Evolutionary conservation across 2,113 vertebrate genomes (phyloP).

Genomic region (Tragelaphus imberbis): DNA sequence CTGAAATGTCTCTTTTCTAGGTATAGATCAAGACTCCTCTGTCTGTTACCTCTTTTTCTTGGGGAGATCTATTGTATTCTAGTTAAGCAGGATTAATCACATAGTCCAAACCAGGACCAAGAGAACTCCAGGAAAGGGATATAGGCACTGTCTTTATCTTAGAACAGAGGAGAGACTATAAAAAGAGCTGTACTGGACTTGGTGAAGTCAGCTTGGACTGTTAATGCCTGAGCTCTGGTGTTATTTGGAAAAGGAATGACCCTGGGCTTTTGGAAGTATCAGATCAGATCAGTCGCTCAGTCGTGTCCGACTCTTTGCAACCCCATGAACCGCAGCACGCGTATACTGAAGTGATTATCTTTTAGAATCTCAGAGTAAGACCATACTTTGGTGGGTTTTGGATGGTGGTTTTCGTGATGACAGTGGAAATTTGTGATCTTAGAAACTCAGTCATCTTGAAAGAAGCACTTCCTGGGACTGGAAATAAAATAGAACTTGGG

Average conservation of each 20-base stretch:
- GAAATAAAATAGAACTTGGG: neutral
- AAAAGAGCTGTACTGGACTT: neutral
- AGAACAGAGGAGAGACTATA: neutral
- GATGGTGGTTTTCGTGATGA: neutral
- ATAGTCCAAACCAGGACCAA: neutral
- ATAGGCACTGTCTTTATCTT: neutral
- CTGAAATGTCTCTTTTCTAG: neutral
- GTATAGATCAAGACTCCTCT: neutral
- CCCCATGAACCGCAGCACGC: no score
- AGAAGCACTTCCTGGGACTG: neutral
- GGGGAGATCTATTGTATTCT: neutral
- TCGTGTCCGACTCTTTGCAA: no score
- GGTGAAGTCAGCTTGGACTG: neutral
- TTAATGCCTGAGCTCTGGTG: neutral
- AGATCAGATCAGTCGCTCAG: no score
- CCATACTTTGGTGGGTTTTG: neutral
- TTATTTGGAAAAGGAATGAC: neutral
- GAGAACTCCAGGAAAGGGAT: neutral
- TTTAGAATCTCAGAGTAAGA: neutral
- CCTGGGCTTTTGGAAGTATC: neutral
- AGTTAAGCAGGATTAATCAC: neutral
- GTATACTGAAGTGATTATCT: neutral
- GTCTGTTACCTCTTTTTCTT: neutral
- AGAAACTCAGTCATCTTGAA: neutral
- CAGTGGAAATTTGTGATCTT: neutral